Conservation (phyloP, 2,113 vertebrate species). For the Oryzias woworae region DNA sequence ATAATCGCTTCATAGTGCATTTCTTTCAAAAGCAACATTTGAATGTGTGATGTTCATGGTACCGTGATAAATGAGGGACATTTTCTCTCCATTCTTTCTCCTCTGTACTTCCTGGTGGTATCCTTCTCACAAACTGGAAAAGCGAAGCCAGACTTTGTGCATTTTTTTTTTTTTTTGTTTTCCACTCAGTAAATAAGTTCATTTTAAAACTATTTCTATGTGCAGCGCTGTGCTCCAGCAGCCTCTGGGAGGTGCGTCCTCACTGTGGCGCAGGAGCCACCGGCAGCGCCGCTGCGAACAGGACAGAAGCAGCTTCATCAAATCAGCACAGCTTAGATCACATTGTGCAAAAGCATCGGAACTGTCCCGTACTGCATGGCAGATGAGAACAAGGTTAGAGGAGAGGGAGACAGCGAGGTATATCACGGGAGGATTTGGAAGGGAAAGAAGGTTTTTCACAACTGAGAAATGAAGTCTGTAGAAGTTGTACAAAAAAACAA, state of each 20-base stretch:
- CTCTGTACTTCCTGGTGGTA: conserved; percentile 21
- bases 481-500: conserved; percentile 55
- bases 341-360: conserved; percentile 17
- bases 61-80: conserved; percentile 67
- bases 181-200: conserved; percentile 38
- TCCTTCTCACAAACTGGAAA: conserved; percentile 64
- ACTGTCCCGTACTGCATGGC: conserved; percentile 32
- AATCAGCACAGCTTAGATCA: conserved; percentile 8
- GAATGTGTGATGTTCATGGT: conserved; percentile 36
- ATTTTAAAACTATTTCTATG: conserved; percentile 39
- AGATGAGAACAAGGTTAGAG: conserved; percentile 51
- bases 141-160: conserved; percentile 61
- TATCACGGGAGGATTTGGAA: conserved; percentile 69
- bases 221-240: conserved; percentile 25
- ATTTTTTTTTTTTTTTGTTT: conserved; percentile 55
- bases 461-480: conserved; percentile 64
- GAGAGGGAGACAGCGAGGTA: conserved; percentile 65
- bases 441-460: conserved; percentile 64
- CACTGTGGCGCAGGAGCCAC: conserved; percentile 11
- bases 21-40: conserved; percentile 29
- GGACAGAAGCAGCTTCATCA: conserved; percentile 15
- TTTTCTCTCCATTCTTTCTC: conserved; percentile 33
- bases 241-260: conserved; percentile 20
- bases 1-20: conserved; percentile 14
- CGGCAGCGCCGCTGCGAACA: conserved; percentile 6